phyloP scores from a whole-genome alignment of 2,113 vertebrate genomes.

The Propithecus coquereli region DNA sequence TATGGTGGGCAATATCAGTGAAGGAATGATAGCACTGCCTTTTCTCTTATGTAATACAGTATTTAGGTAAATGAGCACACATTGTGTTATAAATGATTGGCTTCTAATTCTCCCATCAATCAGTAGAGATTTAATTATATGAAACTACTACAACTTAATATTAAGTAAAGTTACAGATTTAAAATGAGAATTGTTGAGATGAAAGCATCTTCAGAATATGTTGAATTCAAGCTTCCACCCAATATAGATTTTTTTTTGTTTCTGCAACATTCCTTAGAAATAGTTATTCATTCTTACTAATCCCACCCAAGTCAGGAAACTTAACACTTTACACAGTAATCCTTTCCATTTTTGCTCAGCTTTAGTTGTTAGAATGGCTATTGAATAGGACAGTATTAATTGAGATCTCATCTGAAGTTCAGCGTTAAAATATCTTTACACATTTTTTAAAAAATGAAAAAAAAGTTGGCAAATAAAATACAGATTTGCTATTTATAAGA shows the following conservation, averaged over 20 bases:
- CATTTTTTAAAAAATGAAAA: not conserved
- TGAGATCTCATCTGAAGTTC: not conserved
- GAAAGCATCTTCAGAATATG: not conserved
- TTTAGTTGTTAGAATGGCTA: not conserved
- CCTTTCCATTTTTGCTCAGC: not conserved
- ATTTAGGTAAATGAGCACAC: not conserved
- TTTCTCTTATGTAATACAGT: not conserved
- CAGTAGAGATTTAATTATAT: not conserved
- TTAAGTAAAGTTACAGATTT: not conserved
- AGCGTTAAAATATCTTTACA: not conserved
- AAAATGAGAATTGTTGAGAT: not conserved
- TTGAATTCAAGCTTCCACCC: not conserved
- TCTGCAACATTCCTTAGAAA: not conserved
- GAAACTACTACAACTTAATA: not conserved
- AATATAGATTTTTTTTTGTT: not conserved
- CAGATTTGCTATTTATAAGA: not conserved
- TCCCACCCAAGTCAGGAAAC: not conserved
- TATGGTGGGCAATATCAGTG: not conserved
- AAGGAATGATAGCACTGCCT: not conserved
- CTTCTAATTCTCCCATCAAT: not conserved
- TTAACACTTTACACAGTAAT: not conserved
- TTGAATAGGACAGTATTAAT: not conserved
- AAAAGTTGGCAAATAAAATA: not conserved
- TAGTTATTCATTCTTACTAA: not conserved
- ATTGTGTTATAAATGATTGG: not conserved